Conservation (phyloP, 2,888 invertebrate genomes). For the Chalcosyrphus nemorum region DNA sequence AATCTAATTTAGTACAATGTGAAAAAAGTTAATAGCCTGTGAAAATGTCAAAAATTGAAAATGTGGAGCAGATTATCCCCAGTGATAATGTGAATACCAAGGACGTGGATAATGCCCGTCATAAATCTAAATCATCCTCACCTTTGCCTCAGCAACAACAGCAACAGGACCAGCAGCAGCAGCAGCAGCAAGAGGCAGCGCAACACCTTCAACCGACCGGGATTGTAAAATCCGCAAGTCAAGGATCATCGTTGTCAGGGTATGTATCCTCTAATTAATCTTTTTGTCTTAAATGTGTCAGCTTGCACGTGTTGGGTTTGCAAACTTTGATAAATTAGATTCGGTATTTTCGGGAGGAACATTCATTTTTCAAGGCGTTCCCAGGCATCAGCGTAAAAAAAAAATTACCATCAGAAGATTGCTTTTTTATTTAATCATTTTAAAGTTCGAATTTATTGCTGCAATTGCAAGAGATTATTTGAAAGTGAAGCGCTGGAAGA, state of each 20-base stretch:
- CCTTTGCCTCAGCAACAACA: conserved; percentile 47
- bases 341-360: neutral
- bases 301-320: neutral
- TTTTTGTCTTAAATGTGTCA: neutral
- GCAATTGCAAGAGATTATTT: too few species aligned
- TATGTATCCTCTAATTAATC: conserved; percentile 41
- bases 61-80: conserved; percentile 48
- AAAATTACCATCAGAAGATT: neutral
- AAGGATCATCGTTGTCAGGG: conserved; percentile 60
- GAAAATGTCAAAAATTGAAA: conserved; percentile 62
- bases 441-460: too few species aligned
- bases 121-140: conserved; percentile 58
- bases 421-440: too few species aligned
- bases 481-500: too few species aligned
- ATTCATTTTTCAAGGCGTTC: neutral
- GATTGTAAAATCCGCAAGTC: conserved; percentile 54
- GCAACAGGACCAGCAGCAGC: conserved; percentile 28
- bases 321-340: neutral
- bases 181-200: conserved; percentile 13
- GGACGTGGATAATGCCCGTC: conserved; percentile 39
- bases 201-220: conserved; percentile 25
- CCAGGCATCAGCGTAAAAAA: neutral
- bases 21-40: conserved; percentile 60
- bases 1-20: conserved; percentile 46
- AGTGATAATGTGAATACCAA: conserved; percentile 40